phyloP scores from a whole-genome alignment of 1,140 invertebrate genomes.

The Mercenaria mercenaria region DNA sequence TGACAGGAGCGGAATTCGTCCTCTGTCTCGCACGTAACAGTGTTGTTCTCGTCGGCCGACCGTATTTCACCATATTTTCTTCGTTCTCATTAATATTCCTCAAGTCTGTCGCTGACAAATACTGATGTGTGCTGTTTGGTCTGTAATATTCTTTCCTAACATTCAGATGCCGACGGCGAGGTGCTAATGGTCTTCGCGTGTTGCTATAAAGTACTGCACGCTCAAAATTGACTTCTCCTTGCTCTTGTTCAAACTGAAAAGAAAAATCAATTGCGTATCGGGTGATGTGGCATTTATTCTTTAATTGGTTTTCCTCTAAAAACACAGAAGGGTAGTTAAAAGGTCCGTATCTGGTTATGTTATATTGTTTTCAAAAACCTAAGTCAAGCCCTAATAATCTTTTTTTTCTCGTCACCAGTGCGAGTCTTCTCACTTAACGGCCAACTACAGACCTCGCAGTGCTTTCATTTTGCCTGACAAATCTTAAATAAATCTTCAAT shows the following conservation, averaged over 20 bases:
- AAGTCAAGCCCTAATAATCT: no score
- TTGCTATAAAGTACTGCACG: constrained; percentile 7
- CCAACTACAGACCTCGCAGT: no score
- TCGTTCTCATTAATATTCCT: constrained; percentile 64
- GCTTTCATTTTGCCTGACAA: no score
- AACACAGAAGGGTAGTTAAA: no score
- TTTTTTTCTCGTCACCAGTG: no score
- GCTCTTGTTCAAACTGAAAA: constrained; percentile 59
- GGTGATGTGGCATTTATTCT: no score
- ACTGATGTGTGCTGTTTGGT: constrained; percentile 78
- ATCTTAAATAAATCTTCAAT: no score
- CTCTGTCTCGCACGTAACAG: constrained; percentile 57
- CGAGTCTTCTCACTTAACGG: no score
- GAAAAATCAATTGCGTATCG: not conserved
- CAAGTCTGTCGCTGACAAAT: constrained; percentile 77
- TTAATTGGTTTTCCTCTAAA: no score
- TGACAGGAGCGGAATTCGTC: constrained; percentile 56
- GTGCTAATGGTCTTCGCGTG: constrained; percentile 14
- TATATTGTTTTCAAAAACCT: no score
- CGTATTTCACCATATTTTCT: constrained; percentile 70
- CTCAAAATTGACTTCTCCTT: constrained; percentile 28
- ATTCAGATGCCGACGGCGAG: constrained; percentile 40
- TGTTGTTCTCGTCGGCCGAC: constrained; percentile 78
- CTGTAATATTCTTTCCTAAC: constrained; percentile 71
- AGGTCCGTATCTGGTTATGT: no score